Conservation (phyloP, 2,797 vertebrate species). For the Poeciliopsis turneri region DNA sequence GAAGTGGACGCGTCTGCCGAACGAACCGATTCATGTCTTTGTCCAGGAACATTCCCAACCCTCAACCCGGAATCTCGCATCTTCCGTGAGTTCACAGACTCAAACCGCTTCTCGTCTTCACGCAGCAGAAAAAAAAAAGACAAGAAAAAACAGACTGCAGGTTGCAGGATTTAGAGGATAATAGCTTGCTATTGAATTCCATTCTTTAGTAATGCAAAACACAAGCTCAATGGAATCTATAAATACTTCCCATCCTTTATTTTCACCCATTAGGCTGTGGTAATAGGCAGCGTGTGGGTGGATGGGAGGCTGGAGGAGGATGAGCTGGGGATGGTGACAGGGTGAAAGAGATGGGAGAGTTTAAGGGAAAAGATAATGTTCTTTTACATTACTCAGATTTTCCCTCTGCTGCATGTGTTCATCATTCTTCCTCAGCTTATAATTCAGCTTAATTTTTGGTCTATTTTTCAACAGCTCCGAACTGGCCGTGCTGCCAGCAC, state of each 20-base stretch:
- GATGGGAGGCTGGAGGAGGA: constrained; percentile 42
- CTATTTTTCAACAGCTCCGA: constrained; percentile 51
- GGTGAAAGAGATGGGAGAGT: constrained; percentile 20
- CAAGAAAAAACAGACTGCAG: constrained; percentile 28
- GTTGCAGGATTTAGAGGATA: constrained; percentile 41
- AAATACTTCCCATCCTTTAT: constrained; percentile 53
- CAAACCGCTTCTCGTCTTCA: constrained; percentile 36
- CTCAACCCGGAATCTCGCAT: constrained; percentile 2
- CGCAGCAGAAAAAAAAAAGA: constrained; percentile 34
- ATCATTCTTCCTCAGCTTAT: constrained; percentile 26
- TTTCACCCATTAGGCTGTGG: constrained; percentile 35
- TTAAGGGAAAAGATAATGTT: constrained; percentile 44
- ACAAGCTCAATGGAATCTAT: constrained; percentile 49
- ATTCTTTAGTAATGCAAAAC: constrained; percentile 45
- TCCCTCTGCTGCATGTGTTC: constrained; percentile 23
- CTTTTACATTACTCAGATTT: constrained; percentile 42
- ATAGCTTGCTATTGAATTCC: constrained; percentile 47
- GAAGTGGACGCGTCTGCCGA: constrained; percentile 43
- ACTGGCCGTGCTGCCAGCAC: constrained; percentile 53
- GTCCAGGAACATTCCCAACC: constrained; percentile 13
- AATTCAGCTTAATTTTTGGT: constrained; percentile 53
- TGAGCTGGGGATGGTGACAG: constrained; percentile 31
- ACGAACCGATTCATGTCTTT: constrained; percentile 23
- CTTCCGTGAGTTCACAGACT: constrained; percentile 34
- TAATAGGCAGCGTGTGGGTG: constrained; percentile 59